Conservation (phyloP, 2,888 invertebrate genomes). For the Ypsolopha sequella region DNA sequence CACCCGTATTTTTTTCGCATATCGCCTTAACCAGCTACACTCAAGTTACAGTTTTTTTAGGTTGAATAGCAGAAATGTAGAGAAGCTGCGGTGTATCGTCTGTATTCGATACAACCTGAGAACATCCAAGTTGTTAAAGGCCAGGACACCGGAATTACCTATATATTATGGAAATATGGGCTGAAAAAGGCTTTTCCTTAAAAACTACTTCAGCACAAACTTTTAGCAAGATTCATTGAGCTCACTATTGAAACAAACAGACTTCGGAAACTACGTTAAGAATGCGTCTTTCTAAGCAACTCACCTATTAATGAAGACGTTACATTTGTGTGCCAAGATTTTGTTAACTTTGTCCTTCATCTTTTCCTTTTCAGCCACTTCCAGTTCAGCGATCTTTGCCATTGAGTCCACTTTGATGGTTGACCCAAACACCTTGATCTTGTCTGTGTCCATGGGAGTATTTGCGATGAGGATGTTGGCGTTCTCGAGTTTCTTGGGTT, state of each 20-base stretch:
- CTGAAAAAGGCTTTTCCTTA: no score
- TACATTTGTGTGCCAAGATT: constrained; percentile 94
- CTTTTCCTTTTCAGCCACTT: constrained; percentile 98
- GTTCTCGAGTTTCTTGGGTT: constrained; percentile 95
- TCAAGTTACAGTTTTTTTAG: not conserved
- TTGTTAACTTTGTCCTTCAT: constrained; percentile 99
- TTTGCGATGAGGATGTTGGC: constrained; percentile 98
- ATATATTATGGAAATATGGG: no score
- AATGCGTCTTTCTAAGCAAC: not conserved
- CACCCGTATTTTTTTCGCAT: no score
- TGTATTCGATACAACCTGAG: no score
- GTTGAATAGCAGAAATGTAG: not conserved
- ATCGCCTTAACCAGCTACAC: not conserved
- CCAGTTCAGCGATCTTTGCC: constrained; percentile 97
- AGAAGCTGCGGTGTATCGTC: not conserved
- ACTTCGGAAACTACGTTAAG: not conserved
- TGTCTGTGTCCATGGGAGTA: constrained; percentile 99
- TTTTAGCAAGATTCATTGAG: no score
- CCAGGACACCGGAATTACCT: no score
- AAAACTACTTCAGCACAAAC: no score
- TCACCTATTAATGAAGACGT: constrained; percentile 96
- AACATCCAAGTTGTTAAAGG: no score
- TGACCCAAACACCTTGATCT: constrained; percentile 98
- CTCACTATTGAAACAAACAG: not conserved
- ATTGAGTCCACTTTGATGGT: constrained; percentile 93